Percentiles rank a stretch among this genome's conserved stretches.
Evolutionary conservation across 1,140 invertebrate genomes (phyloP).

Genomic region (Bombus breviceps): DNA sequence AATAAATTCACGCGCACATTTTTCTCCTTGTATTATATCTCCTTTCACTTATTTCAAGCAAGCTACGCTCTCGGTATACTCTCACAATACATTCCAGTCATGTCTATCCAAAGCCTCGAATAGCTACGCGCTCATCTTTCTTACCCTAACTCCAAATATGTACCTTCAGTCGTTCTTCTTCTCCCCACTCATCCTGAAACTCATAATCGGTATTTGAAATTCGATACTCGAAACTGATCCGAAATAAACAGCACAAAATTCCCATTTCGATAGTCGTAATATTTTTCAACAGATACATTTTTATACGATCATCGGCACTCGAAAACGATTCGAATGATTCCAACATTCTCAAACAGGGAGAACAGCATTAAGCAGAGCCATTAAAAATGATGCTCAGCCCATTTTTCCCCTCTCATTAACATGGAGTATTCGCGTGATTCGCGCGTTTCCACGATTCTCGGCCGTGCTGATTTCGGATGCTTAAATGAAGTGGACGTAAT

Average conservation of each 20-base stretch:
- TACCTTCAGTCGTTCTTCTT: no score
- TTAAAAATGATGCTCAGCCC: not conserved
- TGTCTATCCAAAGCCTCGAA: not conserved
- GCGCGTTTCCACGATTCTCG: not conserved
- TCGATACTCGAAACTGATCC: not conserved
- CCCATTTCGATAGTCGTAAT: not conserved
- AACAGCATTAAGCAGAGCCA: not conserved
- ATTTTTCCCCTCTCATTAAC: conserved; percentile 12
- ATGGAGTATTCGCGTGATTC: not conserved
- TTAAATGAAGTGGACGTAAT: conserved; percentile 33
- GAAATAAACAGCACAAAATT: not conserved
- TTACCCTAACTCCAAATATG: not conserved
- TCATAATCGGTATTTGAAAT: no score
- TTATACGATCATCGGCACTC: no score
- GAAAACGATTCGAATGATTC: no score
- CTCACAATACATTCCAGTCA: not conserved
- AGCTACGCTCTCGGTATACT: not conserved
- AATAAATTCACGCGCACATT: not conserved
- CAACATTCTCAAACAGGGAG: not conserved
- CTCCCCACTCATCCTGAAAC: not conserved
- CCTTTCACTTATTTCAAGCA: not conserved
- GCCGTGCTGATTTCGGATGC: not conserved
- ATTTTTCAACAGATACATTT: not conserved
- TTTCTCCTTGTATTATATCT: not conserved
- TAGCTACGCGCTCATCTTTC: not conserved